These are phyloP conservation scores for Hemiscyllium ocellatum DNA, from an alignment of 2,113 vertebrate species.

Conservation along the genomic window DNA sequence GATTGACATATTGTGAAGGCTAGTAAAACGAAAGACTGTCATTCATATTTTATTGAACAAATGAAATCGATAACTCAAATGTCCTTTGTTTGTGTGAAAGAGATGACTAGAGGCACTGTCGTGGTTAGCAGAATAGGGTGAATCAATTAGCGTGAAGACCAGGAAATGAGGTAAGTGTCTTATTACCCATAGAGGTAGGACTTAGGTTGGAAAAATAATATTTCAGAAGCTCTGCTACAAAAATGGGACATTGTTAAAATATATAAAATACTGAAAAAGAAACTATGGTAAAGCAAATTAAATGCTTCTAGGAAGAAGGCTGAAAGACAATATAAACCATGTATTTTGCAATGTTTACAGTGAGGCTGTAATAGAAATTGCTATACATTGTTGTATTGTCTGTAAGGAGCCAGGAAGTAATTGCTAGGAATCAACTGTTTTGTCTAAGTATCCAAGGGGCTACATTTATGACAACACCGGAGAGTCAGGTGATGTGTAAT, in stretches of 20 bases:
- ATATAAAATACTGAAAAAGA: neutral
- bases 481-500: too few species aligned
- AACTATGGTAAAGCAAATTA: neutral
- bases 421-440: too few species aligned
- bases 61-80: neutral
- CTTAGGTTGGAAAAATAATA: neutral
- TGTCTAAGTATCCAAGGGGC: too few species aligned
- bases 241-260: neutral
- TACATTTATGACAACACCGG: too few species aligned
- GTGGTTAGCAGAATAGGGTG: neutral
- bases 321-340: neutral
- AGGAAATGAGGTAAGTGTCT: neutral
- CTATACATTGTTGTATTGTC: too few species aligned
- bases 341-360: neutral
- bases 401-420: too few species aligned
- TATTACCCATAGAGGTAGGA: neutral
- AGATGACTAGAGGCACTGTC: neutral
- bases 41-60: neutral
- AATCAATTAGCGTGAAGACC: neutral
- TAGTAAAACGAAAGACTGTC: neutral
- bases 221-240: neutral
- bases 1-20: neutral
- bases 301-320: neutral
- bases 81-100: neutral
- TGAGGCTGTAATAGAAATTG: neutral